Conservation (phyloP, 2,797 vertebrate genomes). For the Perodicticus potto region DNA sequence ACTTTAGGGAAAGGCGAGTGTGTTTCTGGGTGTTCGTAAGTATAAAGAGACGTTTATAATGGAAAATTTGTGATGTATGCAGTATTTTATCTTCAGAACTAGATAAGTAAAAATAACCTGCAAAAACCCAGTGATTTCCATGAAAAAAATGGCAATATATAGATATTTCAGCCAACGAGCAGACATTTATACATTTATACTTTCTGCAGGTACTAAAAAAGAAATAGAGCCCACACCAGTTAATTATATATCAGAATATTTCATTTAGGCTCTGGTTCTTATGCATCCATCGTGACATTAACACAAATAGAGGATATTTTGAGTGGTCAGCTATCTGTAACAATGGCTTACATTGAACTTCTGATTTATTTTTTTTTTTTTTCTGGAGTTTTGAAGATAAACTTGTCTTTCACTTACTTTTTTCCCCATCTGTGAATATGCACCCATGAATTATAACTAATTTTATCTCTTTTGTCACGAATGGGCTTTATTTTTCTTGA, state of each 20-base stretch:
- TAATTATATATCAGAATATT: background rate
- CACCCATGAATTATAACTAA: background rate
- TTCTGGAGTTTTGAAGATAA: background rate
- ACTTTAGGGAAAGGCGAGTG: background rate
- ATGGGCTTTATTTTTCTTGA: conserved; percentile 15
- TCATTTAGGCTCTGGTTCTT: background rate
- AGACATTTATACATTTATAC: background rate
- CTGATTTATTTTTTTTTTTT: background rate
- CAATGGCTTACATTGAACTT: background rate
- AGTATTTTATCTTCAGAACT: background rate
- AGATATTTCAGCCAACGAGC: background rate
- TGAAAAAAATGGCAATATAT: conserved; percentile 18
- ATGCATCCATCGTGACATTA: background rate
- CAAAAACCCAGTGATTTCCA: background rate
- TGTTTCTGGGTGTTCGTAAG: background rate
- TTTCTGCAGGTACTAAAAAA: conserved; percentile 6
- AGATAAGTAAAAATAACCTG: background rate
- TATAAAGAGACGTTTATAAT: background rate
- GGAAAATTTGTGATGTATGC: background rate
- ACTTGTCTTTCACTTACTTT: background rate
- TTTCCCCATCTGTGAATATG: background rate
- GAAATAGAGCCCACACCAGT: background rate
- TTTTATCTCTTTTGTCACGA: background rate
- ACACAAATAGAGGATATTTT: conserved; percentile 28
- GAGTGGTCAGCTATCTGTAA: background rate